phyloP scores from a whole-genome alignment of 2,113 vertebrate species.

The Xiphophorus maculatus region DNA sequence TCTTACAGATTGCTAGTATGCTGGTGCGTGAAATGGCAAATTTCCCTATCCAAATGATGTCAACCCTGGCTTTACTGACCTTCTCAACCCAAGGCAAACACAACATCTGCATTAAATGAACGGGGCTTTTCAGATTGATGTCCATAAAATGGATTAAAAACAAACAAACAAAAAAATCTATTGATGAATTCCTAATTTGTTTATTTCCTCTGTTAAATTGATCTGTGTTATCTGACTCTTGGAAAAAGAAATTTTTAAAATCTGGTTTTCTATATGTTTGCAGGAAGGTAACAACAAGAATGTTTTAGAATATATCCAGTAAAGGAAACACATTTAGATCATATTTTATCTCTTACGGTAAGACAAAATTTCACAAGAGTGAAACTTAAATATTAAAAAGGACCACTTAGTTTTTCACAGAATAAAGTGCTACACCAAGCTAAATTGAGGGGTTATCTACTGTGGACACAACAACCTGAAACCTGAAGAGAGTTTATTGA shows the following conservation, averaged over 20 bases:
- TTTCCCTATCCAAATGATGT: slow-evolving; percentile 80
- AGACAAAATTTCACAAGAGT: slow-evolving; percentile 54
- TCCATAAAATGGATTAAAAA: slow-evolving; percentile 12
- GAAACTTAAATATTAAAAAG: slow-evolving; percentile 38
- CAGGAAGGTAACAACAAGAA: too few species aligned
- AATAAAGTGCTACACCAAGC: slow-evolving; percentile 58
- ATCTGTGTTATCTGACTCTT: too few species aligned
- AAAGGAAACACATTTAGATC: background rate
- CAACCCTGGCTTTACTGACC: slow-evolving; percentile 74
- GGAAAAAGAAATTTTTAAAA: too few species aligned
- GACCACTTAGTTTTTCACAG: slow-evolving; percentile 49
- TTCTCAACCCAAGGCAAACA: slow-evolving; percentile 71
- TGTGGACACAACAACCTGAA: slow-evolving; percentile 74
- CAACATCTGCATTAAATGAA: slow-evolving; percentile 76
- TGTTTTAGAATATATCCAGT: background rate
- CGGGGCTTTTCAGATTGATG: slow-evolving; percentile 53
- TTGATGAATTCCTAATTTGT: too few species aligned
- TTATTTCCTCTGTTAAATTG: too few species aligned
- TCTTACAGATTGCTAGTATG: slow-evolving; percentile 80
- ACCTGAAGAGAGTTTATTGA: slow-evolving; percentile 72
- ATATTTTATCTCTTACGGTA: slow-evolving; percentile 11
- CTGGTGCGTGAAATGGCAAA: slow-evolving; percentile 82
- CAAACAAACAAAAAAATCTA: too few species aligned
- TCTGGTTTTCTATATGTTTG: too few species aligned
- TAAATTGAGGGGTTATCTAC: slow-evolving; percentile 73